Conservation (phyloP, 2,888 invertebrate species). For the Drosophila nigricruria region DNA sequence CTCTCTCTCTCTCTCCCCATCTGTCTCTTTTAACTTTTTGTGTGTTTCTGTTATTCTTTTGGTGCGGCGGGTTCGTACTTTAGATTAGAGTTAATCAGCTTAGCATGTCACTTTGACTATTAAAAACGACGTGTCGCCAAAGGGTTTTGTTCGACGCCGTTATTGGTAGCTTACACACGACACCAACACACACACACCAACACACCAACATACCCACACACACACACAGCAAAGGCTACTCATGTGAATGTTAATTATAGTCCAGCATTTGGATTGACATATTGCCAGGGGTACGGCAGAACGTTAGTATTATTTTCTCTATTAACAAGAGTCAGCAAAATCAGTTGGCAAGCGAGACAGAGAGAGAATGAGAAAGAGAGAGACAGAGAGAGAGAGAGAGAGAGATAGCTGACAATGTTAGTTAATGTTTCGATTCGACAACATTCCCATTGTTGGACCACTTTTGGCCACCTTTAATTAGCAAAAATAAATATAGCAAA, state of each 20-base stretch:
- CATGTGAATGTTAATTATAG: conserved; percentile 54
- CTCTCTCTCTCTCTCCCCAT: not conserved
- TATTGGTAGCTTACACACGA: conserved; percentile 47
- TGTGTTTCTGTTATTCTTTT: conserved; percentile 31
- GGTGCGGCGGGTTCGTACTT: conserved; percentile 47
- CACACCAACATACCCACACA: conserved; percentile 6
- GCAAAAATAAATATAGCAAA: not conserved
- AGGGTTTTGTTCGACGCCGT: conserved; percentile 42
- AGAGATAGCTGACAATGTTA: not conserved
- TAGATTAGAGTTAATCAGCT: conserved; percentile 79
- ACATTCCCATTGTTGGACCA: not conserved
- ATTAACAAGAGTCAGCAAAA: not conserved
- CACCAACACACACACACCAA: conserved; percentile 11
- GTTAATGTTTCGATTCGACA: not conserved
- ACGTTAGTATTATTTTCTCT: conserved; percentile 20
- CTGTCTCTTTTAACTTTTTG: conserved; percentile 15
- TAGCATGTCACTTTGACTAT: conserved; percentile 77
- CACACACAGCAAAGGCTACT: conserved; percentile 22
- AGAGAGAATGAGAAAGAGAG: not conserved
- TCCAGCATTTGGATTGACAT: conserved; percentile 46
- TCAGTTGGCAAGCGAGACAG: not conserved
- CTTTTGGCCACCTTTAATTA: not conserved
- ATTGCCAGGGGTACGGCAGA: conserved; percentile 27
- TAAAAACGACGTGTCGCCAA: conserved; percentile 67
- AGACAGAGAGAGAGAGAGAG: not conserved